Base-by-base conservation (phyloP, 2,888 invertebrate genomes). In the Anorthoa munda region DNA sequence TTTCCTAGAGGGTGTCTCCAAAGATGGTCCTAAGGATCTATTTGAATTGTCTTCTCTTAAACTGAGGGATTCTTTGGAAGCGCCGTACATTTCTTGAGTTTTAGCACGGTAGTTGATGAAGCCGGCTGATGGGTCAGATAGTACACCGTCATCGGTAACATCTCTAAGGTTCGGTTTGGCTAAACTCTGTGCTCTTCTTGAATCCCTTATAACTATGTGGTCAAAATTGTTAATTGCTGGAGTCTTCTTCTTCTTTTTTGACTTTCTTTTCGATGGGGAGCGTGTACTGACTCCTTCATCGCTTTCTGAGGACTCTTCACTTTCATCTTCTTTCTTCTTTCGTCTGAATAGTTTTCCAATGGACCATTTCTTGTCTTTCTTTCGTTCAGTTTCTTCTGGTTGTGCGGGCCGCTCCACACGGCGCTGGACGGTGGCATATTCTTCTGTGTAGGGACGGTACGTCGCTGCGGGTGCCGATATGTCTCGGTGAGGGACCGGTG, bases 321-420 rank as follows among this genome's bases (percentile, higher is more conserved):
- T 97, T 82, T 97, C 97, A 60, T 97, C 97, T 77, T 97, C 97
- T 83, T 97, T 97, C 92, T 98, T 98, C 93, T 98, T 98, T 90
- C 98, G 97, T 80, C 98, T 97, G 90, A 98, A 98, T 4, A 98
- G 96, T 87, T 97, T 98, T 12, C 98, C 98, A 59, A 98, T 97
- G 13, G 98, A 98, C 98, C 98, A 98, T 93, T 98, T 98, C 86
- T 97, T 98, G 87, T 97, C 97, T 88, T 97, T 97, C 81, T 97
- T 96, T 80, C 95, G 93, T 91, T 95, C 95, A n/a, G 87, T 83
- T 56, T 95, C 95, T 85, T 95, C 94, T 63, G 92, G 88, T 77
- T 90, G 93, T 55, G 87, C 82, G 18, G 94, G 92, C 66, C 94
- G 90, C 61, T 95, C 95, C 67, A 91, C 88, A 46, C 94, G 94